Conservation (phyloP, 2,888 invertebrate species). For the Fragum fragum region DNA sequence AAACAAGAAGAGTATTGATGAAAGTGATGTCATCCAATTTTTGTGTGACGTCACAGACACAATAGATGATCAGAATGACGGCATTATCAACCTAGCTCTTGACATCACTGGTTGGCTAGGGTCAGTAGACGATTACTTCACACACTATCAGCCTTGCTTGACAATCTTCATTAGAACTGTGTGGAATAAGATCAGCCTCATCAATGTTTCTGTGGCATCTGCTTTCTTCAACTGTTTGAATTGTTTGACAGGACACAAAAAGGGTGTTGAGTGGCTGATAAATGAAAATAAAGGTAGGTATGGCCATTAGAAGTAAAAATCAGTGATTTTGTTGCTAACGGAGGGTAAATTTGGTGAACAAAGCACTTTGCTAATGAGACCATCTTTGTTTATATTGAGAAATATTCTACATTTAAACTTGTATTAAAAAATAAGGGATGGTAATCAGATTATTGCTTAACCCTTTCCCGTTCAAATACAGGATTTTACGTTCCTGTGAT, state of each 20-base stretch:
- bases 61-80: constrained; percentile 1
- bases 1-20: background rate
- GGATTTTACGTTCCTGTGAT: too few relatives aligned
- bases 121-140: constrained; percentile 17
- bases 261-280: constrained; percentile 36
- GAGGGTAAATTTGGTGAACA: too few relatives aligned
- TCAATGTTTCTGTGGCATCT: constrained; percentile 26
- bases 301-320: too few relatives aligned
- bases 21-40: constrained; percentile 15
- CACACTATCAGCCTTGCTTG: background rate
- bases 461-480: too few relatives aligned
- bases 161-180: background rate
- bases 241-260: constrained; percentile 20
- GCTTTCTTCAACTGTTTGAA: constrained; percentile 39
- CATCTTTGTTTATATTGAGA: too few relatives aligned
- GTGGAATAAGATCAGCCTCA: background rate
- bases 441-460: too few relatives aligned
- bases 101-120: constrained; percentile 45
- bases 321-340: too few relatives aligned
- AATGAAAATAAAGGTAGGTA: constrained; percentile 28
- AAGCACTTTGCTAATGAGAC: too few relatives aligned
- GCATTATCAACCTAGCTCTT: constrained; percentile 36
- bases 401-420: too few relatives aligned
- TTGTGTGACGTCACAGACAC: background rate
- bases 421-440: too few relatives aligned